Percentiles rank a stretch among this genome's conserved stretches.
phyloP scores from a whole-genome alignment of 2,888 invertebrate genomes.

The Drosophila longiperda region DNA sequence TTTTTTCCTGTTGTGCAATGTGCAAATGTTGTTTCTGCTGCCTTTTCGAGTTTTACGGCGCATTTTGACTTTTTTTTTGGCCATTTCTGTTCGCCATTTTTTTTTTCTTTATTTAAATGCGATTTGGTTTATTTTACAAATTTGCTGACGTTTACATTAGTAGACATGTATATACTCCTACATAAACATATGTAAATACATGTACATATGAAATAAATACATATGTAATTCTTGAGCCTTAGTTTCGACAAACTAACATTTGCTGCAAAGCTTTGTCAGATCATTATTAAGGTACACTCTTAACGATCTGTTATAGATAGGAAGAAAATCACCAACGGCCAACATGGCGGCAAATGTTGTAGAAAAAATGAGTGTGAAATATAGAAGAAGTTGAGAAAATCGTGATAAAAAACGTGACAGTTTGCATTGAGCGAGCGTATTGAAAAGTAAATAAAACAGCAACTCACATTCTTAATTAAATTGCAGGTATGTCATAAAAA shows the following conservation, averaged over 20 bases:
- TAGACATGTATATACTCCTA: background rate
- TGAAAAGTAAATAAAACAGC: background rate
- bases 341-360: background rate
- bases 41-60: slow-evolving; percentile 36
- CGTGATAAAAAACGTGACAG: background rate
- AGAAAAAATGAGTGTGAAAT: background rate
- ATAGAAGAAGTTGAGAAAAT: background rate
- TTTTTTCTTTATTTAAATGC: slow-evolving; percentile 38
- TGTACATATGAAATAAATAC: slow-evolving; percentile 6
- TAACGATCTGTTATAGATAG: background rate
- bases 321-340: background rate
- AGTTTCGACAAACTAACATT: background rate
- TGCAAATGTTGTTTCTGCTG: slow-evolving; percentile 46
- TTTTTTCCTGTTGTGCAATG: slow-evolving; percentile 22
- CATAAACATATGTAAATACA: background rate
- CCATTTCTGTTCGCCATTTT: slow-evolving; percentile 21
- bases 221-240: slow-evolving; percentile 3
- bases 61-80: slow-evolving; percentile 30
- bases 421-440: background rate
- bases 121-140: slow-evolving; percentile 58
- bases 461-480: background rate
- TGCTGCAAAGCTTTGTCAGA: background rate
- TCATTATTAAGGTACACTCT: background rate
- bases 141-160: slow-evolving; percentile 51
- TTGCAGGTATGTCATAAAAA: background rate